A percentile compares a stretch with the other conserved stretches of the same genome.
Conservation (phyloP, 2,888 invertebrate species). For the Halocaridina rubra region DNA sequence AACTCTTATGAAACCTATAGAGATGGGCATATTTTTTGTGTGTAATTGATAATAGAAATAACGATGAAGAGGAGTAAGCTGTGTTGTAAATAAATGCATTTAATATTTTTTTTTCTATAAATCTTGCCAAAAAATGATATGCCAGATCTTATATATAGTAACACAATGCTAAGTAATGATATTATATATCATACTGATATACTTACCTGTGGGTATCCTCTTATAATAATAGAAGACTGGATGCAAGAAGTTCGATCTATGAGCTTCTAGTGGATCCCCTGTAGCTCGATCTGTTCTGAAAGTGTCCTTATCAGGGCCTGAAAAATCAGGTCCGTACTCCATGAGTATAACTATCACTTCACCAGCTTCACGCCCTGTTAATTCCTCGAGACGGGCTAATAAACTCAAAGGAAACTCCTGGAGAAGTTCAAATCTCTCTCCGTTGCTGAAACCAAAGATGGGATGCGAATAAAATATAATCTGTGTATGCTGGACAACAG, state of each 20-base stretch:
- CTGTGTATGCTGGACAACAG: too few relatives aligned
- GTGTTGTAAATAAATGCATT: too few relatives aligned
- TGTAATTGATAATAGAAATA: too few relatives aligned
- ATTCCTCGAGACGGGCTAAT: conserved; percentile 66
- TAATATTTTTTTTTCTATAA: too few relatives aligned
- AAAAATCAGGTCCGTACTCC: conserved; percentile 70
- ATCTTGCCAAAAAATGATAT: too few relatives aligned
- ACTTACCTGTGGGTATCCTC: conserved; percentile 68
- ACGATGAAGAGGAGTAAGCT: too few relatives aligned
- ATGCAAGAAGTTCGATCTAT: conserved; percentile 70
- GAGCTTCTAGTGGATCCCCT: conserved; percentile 68
- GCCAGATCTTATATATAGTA: too few relatives aligned
- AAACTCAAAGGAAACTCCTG: conserved; percentile 69
- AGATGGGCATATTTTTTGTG: too few relatives aligned
- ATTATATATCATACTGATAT: too few relatives aligned
- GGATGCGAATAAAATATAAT: too few relatives aligned
- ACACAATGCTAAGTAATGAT: too few relatives aligned
- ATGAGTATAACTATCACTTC: conserved; percentile 67
- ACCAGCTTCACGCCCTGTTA: conserved; percentile 67
- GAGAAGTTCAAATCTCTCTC: conserved; percentile 61
- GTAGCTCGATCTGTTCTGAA: conserved; percentile 69
- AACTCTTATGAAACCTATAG: too few relatives aligned
- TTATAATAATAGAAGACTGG: conserved; percentile 70
- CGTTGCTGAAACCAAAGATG: background rate
- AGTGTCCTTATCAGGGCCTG: conserved; percentile 67